Conservation (phyloP, 2,797 vertebrate species). For the Thunnus albacares region DNA sequence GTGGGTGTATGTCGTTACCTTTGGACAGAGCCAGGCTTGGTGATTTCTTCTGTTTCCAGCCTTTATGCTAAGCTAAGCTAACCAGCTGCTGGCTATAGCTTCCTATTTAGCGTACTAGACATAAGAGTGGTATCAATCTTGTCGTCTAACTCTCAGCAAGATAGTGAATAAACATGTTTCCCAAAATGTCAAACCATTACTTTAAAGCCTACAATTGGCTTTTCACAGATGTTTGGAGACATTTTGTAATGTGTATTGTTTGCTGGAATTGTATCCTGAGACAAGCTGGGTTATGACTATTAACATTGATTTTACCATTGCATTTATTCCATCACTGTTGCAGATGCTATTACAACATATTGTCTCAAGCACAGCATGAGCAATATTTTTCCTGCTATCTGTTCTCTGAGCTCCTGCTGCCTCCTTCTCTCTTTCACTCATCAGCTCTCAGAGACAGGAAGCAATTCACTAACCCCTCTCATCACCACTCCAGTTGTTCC, state of each 20-base stretch:
- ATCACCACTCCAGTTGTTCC: constrained; percentile 70
- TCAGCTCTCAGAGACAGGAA: constrained; percentile 72
- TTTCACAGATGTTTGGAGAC: background rate
- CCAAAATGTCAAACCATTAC: too few species aligned
- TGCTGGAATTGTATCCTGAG: background rate
- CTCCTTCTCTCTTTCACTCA: constrained; percentile 63
- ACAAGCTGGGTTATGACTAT: background rate
- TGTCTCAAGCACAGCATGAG: background rate
- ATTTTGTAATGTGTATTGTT: background rate
- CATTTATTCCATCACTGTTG: background rate
- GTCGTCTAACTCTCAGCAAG: too few species aligned
- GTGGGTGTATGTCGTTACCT: too few species aligned
- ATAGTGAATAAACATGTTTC: too few species aligned
- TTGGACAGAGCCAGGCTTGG: too few species aligned
- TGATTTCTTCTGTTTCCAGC: too few species aligned
- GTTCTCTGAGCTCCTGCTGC: constrained; percentile 10
- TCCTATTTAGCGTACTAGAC: too few species aligned
- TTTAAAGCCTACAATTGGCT: background rate
- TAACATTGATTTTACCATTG: background rate
- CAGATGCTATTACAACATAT: background rate
- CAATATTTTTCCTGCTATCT: background rate
- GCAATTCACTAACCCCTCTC: constrained; percentile 74
- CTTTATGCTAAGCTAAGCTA: too few species aligned
- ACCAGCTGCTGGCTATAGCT: too few species aligned
- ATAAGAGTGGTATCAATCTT: too few species aligned